Conservation (phyloP, 2,797 vertebrate genomes). For the Aldrovandia affinis region DNA sequence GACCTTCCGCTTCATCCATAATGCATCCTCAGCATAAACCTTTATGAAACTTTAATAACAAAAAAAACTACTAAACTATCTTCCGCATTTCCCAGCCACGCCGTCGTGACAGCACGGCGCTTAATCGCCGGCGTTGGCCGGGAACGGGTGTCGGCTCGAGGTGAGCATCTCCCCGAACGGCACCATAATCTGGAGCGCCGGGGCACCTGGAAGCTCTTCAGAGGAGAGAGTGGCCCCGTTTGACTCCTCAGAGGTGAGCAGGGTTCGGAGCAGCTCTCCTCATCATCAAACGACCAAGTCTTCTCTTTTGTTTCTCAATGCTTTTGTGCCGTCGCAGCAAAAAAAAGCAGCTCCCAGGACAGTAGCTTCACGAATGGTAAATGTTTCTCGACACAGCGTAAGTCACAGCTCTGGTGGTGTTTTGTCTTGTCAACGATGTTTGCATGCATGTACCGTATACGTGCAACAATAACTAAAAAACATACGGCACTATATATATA, state of each 20-base stretch:
- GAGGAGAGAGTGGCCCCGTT: neutral
- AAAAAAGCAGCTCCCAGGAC: neutral
- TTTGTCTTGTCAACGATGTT: neutral
- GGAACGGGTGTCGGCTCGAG: neutral
- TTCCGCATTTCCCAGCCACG: neutral
- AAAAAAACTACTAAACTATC: neutral
- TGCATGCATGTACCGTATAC: neutral
- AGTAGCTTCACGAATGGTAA: neutral
- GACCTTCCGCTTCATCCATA: constrained; percentile 28
- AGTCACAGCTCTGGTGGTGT: neutral
- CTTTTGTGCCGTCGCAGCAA: neutral
- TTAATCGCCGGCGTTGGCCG: constrained; percentile 5
- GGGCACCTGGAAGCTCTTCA: neutral
- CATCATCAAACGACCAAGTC: neutral
- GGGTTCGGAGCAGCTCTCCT: neutral
- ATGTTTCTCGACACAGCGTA: neutral
- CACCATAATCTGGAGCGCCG: neutral
- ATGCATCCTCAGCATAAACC: constrained; percentile 19
- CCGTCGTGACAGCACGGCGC: neutral
- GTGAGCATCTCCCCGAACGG: neutral
- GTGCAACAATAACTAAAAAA: neutral
- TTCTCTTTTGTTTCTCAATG: neutral
- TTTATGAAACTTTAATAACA: constrained; percentile 24
- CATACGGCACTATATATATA: no score
- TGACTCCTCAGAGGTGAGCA: neutral